phyloP scores from a whole-genome alignment of 2,888 invertebrate species.

The Lamellibrachia columna region DNA sequence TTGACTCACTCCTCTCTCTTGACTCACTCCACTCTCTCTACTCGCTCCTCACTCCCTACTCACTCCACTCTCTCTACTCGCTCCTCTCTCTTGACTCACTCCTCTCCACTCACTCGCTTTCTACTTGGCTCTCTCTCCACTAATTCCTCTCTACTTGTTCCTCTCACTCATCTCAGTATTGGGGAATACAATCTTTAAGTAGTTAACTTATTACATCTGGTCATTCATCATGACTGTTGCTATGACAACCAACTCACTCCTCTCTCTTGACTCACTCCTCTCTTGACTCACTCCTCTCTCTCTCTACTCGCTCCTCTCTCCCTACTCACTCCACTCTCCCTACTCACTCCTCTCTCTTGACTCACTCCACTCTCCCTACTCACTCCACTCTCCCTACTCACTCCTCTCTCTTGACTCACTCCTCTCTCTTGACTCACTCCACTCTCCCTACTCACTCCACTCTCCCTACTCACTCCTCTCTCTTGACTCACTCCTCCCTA shows the following conservation, averaged over 20 bases:
- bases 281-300: neutral
- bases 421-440: neutral
- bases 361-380: neutral
- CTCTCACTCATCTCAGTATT: neutral
- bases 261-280: neutral
- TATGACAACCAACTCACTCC: neutral
- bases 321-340: neutral
- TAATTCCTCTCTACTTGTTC: neutral
- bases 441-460: neutral
- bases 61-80: too few relatives aligned
- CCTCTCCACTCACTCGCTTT: neutral
- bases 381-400: neutral
- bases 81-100: neutral
- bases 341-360: neutral
- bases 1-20: neutral
- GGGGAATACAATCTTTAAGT: neutral
- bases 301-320: neutral
- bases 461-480: neutral
- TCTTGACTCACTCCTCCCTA: neutral
- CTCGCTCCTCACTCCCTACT: neutral
- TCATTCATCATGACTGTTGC: neutral
- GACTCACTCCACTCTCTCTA: too few relatives aligned
- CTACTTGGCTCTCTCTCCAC: neutral
- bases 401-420: neutral
- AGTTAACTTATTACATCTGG: neutral